These are phyloP conservation scores for Mycteria americana DNA, from an alignment of 2,797 vertebrate genomes.

Conservation along the genomic window DNA sequence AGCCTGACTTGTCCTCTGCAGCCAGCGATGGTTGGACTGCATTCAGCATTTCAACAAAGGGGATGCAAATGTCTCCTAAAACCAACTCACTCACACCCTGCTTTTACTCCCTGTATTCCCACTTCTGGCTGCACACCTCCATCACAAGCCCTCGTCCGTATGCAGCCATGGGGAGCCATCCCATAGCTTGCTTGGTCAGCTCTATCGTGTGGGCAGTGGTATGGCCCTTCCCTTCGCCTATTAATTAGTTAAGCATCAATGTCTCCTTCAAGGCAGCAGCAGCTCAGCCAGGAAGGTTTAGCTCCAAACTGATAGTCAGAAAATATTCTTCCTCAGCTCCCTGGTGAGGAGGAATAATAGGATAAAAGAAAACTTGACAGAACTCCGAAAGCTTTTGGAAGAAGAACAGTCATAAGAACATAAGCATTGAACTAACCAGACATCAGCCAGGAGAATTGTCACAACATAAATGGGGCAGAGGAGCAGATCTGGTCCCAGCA, in stretches of 20 bases:
- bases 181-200: not conserved
- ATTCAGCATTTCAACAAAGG: not conserved
- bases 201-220: not conserved
- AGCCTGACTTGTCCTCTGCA: not conserved
- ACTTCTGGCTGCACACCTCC: not conserved
- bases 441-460: not conserved
- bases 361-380: not conserved
- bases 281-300: not conserved
- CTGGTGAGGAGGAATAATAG: not conserved
- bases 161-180: not conserved
- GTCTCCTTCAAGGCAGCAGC: not conserved
- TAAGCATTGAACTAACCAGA: not conserved
- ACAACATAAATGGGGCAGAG: not conserved
- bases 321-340: not conserved
- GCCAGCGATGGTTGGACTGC: not conserved
- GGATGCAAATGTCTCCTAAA: not conserved
- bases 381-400: not conserved
- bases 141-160: accelerated
- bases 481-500: not conserved
- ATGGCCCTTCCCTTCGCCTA: not conserved
- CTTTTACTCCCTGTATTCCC: not conserved
- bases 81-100: not conserved
- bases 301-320: not conserved
- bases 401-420: not conserved
- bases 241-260: not conserved